Evolutionary conservation across 2,113 vertebrate genomes (phyloP), one percentile per base, ranked within the genome.

Genomic region (Tenebrosternarchus preto): DNA sequence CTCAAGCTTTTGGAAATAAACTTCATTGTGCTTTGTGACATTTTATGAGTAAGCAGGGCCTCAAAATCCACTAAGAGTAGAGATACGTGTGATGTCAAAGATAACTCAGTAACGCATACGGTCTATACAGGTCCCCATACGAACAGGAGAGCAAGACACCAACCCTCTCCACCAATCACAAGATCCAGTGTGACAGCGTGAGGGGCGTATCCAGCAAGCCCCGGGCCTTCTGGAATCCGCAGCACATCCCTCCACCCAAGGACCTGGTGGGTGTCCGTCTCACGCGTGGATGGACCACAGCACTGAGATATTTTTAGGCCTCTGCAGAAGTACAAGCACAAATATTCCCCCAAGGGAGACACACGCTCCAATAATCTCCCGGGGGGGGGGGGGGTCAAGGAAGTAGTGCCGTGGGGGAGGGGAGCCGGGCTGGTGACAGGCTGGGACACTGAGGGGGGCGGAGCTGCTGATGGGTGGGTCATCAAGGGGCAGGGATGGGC

Each of bases 341-440:
- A 75, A 70, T 81, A 85, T 85, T 90, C 85, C 84, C 78, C 85
- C 0, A 79, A 74, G 82, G 86, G 31, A 46, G 57, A 12, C 59
- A 5, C 64, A 66, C 22, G 63, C 85, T 87, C 80, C 74, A 84
- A 80, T 89, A 86, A 90, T 86, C 86, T 88, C 85, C 79, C 83
- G 33, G 72, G 59, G 56, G 56, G 9, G 61, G 27, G 80, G 80
- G 5, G 39, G 9, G 39, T 46, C 64, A 78, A 57, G 63, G 56
- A 78, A 15, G 19, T n/a, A 71, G 36, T 2, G 64, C 66, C 59
- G 9, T 19, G 16, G 9, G 43, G 36, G 36, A 50, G 53, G 20
- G 19, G 20, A 56, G n/a, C 68, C 8, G 22, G 70, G 24, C 19
- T 12, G 66, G 22, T 11, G 67, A 27, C 6, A 4, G 3, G 33